Conservation (phyloP, 1,140 invertebrate species). For the Tyrophagus putrescentiae region DNA sequence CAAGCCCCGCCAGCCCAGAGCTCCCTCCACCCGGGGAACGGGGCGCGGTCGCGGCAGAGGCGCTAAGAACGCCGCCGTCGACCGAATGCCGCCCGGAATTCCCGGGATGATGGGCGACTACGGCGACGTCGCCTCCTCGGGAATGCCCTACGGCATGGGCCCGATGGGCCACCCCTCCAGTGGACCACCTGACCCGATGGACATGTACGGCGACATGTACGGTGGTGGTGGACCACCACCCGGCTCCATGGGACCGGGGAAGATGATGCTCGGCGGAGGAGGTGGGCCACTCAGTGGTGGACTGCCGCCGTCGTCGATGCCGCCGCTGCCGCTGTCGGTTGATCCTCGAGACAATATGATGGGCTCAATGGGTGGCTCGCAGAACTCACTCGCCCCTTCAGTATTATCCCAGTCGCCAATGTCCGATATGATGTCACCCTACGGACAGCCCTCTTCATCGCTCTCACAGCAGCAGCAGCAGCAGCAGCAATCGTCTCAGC, state of each 20-base stretch:
- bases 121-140: background rate
- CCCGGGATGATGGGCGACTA: conserved; percentile 15
- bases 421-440: background rate
- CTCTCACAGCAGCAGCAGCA: conserved; percentile 17
- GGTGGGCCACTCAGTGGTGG: no score
- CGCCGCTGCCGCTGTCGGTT: no score
- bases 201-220: conserved; percentile 11
- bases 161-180: background rate
- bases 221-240: no score
- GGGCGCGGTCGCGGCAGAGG: conserved; percentile 10
- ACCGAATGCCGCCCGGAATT: background rate
- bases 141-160: conserved; percentile 18
- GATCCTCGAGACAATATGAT: no score
- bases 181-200: background rate
- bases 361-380: no score
- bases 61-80: background rate
- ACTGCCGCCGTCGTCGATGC: no score
- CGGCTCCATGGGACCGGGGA: no score
- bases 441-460: conserved; percentile 9
- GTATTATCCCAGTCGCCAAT: conserved; percentile 14
- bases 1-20: conserved; percentile 22
- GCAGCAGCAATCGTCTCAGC: background rate
- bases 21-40: conserved; percentile 11
- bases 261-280: no score
- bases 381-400: background rate